phyloP scores from a whole-genome alignment of 1,140 invertebrate species.

The Papilio polyxenes region DNA sequence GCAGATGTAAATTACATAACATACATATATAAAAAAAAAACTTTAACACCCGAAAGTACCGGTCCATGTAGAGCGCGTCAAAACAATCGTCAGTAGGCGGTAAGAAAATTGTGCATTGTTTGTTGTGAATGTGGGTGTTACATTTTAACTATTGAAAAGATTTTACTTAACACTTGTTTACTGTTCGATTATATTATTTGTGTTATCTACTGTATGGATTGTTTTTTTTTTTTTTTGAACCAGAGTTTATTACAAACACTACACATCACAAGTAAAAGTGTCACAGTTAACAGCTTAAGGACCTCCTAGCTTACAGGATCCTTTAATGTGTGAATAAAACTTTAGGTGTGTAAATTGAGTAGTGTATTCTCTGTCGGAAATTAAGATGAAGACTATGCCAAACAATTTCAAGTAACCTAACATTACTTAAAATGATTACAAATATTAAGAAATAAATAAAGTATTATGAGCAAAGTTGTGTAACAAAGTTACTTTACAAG shows the following conservation, averaged over 20 bases:
- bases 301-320: too few species aligned
- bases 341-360: too few species aligned
- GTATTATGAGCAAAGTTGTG: not conserved
- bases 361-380: too few species aligned
- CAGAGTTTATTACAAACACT: too few species aligned
- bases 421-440: not conserved
- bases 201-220: slow-evolving; percentile 28
- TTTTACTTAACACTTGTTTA: slow-evolving; percentile 32
- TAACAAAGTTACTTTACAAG: not conserved
- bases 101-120: slow-evolving; percentile 69
- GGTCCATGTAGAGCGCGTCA: slow-evolving; percentile 41
- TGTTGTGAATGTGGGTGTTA: slow-evolving; percentile 56
- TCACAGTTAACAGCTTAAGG: too few species aligned
- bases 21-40: not conserved
- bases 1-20: slow-evolving; percentile 12
- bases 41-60: not conserved
- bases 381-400: too few species aligned
- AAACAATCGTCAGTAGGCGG: slow-evolving; percentile 62
- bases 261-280: too few species aligned
- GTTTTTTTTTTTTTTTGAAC: not conserved
- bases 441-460: not conserved
- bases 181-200: not conserved
- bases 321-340: too few species aligned
- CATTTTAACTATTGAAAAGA: slow-evolving; percentile 30
- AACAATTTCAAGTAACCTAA: not conserved